Evolutionary conservation across 1,140 invertebrate genomes (phyloP).

Genomic region (Drosophila watanabei): DNA sequence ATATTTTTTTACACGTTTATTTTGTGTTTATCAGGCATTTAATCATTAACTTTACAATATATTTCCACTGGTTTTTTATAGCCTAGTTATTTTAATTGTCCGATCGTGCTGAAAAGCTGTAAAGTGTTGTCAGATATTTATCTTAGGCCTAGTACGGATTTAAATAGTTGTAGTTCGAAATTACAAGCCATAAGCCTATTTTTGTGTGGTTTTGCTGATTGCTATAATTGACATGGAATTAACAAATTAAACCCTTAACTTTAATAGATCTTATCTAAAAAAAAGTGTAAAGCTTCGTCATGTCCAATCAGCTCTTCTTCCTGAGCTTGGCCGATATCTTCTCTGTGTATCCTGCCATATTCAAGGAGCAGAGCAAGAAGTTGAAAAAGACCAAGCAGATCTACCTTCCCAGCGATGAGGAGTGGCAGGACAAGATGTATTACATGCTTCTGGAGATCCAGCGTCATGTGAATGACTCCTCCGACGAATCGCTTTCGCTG

Average conservation of each 20-base stretch:
- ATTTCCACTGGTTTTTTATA: not conserved
- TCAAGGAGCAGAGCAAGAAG: constrained; percentile 70
- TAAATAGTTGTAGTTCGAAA: not conserved
- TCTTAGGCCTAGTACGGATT: constrained; percentile 1
- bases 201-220: not conserved
- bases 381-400: constrained; percentile 81
- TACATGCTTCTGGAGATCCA: constrained; percentile 91
- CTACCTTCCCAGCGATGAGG: constrained; percentile 90
- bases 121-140: not conserved
- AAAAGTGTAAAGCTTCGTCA: not conserved
- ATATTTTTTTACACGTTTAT: constrained; percentile 7
- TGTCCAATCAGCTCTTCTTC: constrained; percentile 83
- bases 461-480: constrained; percentile 77
- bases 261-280: not conserved
- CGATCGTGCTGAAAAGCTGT: constrained; percentile 22
- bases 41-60: not conserved
- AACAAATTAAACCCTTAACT: not conserved
- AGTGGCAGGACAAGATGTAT: constrained; percentile 91
- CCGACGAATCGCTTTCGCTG: constrained; percentile 60
- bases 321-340: constrained; percentile 84
- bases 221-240: constrained; percentile 3
- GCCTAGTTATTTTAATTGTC: not conserved
- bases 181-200: constrained; percentile 1
- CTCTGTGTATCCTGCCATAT: constrained; percentile 84
- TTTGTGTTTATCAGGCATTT: not conserved